These are phyloP conservation scores for Magallana ariakensis DNA, from an alignment of 1,140 invertebrate species.

Conservation along the genomic window DNA sequence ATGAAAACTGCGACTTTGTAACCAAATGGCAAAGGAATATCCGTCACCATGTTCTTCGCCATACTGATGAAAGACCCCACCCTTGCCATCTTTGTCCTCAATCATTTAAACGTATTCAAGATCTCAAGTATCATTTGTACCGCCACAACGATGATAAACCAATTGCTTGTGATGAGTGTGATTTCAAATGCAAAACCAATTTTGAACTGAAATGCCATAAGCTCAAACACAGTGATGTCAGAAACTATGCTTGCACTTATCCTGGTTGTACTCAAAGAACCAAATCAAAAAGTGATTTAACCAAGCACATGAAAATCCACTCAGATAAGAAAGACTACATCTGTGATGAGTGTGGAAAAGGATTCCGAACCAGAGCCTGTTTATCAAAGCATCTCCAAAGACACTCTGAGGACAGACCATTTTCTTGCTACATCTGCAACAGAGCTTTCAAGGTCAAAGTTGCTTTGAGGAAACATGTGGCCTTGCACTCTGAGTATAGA, in stretches of 20 bases:
- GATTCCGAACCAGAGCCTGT: conserved; percentile 55
- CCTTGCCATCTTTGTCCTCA: conserved; percentile 62
- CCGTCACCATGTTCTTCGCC: conserved; percentile 59
- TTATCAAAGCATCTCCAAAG: conserved; percentile 61
- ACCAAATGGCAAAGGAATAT: conserved; percentile 66
- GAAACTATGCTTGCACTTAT: conserved; percentile 63
- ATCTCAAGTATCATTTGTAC: conserved; percentile 66
- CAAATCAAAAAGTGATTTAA: conserved; percentile 68
- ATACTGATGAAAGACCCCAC: conserved; percentile 59
- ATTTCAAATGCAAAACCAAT: conserved; percentile 68
- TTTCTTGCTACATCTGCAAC: conserved; percentile 63
- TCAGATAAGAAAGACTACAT: conserved; percentile 54
- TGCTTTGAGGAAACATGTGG: conserved; percentile 61
- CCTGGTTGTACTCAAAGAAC: conserved; percentile 63
- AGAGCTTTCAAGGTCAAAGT: conserved; percentile 62
- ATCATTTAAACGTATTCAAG: conserved; percentile 59
- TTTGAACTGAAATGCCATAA: conserved; percentile 66
- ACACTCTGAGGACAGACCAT: conserved; percentile 61
- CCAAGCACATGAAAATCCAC: conserved; percentile 65
- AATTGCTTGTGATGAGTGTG: conserved; percentile 65
- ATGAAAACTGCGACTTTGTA: conserved; percentile 61
- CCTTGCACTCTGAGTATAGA: conserved; percentile 60
- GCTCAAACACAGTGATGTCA: conserved; percentile 64
- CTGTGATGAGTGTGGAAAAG: conserved; percentile 66
- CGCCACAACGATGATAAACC: conserved; percentile 66